Conservation (phyloP, 2,797 vertebrate genomes). For the Triplophysa bombifrons region DNA sequence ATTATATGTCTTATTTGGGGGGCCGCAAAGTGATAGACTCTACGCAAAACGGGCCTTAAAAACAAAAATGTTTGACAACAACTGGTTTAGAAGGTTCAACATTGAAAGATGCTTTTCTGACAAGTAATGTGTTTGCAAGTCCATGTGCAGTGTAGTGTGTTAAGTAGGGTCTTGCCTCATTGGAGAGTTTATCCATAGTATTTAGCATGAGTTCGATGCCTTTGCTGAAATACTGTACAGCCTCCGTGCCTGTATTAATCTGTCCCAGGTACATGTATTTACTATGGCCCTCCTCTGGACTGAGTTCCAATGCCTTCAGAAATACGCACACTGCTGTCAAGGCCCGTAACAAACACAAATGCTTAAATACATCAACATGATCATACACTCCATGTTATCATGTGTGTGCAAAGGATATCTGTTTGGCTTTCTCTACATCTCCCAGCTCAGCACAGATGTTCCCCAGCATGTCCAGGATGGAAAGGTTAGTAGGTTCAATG, state of each 20-base stretch:
- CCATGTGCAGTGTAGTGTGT: neutral
- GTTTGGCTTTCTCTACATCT: conserved; percentile 76
- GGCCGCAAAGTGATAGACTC: no score
- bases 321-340: conserved; percentile 76
- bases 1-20: no score
- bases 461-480: conserved; percentile 79
- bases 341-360: conserved; percentile 52
- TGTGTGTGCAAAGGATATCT: conserved; percentile 72
- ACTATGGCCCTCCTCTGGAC: conserved; percentile 78
- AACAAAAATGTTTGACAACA: no score
- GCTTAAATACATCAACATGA: neutral
- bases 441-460: conserved; percentile 82
- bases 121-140: neutral
- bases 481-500: conserved; percentile 76
- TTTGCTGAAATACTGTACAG: conserved; percentile 77
- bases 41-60: no score
- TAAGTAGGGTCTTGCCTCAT: conserved; percentile 50
- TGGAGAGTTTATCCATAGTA: conserved; percentile 67
- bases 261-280: conserved; percentile 87
- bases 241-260: conserved; percentile 78
- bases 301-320: conserved; percentile 76
- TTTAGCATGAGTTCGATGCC: conserved; percentile 77
- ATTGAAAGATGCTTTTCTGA: no score
- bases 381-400: neutral
- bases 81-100: no score